Conservation (phyloP, 2,797 vertebrate genomes). For the Tapera naevia region DNA sequence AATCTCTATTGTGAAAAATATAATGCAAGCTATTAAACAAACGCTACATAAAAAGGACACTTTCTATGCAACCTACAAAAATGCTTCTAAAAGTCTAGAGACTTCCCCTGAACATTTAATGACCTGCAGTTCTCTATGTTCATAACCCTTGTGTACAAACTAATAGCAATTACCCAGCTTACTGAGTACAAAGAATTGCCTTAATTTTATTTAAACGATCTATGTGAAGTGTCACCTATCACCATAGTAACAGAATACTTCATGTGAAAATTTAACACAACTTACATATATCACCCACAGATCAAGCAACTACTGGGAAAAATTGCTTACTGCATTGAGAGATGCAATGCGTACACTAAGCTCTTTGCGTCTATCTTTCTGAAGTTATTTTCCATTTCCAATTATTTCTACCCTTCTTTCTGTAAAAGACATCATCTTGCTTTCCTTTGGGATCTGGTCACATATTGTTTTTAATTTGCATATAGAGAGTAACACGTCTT, state of each 20-base stretch:
- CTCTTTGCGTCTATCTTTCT: slow-evolving; percentile 1
- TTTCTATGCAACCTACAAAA: not conserved
- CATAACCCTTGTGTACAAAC: slow-evolving; percentile 36
- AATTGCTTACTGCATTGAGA: slow-evolving; percentile 14
- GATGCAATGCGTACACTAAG: not conserved
- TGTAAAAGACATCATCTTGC: not conserved
- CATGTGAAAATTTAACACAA: slow-evolving; percentile 39
- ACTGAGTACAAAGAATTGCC: slow-evolving; percentile 22
- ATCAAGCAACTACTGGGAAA: slow-evolving; percentile 15
- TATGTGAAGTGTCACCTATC: slow-evolving; percentile 35
- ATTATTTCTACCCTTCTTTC: slow-evolving; percentile 10
- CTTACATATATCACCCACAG: slow-evolving; percentile 50
- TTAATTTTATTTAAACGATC: slow-evolving; percentile 55
- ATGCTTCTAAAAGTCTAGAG: not conserved
- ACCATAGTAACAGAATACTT: slow-evolving; percentile 60
- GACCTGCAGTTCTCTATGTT: not conserved
- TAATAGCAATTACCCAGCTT: slow-evolving; percentile 9
- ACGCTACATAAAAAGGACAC: not conserved
- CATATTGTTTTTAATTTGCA: slow-evolving; percentile 33
- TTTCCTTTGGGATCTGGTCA: slow-evolving; percentile 22
- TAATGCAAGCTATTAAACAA: not conserved
- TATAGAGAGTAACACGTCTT: slow-evolving; percentile 27
- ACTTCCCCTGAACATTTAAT: not conserved
- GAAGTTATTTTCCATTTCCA: slow-evolving; percentile 32
- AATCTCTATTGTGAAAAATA: not conserved